A percentile compares a stretch with the other conserved stretches of the same genome.
Conservation (phyloP, 2,113 vertebrate genomes). For the Catharus fuscescens region DNA sequence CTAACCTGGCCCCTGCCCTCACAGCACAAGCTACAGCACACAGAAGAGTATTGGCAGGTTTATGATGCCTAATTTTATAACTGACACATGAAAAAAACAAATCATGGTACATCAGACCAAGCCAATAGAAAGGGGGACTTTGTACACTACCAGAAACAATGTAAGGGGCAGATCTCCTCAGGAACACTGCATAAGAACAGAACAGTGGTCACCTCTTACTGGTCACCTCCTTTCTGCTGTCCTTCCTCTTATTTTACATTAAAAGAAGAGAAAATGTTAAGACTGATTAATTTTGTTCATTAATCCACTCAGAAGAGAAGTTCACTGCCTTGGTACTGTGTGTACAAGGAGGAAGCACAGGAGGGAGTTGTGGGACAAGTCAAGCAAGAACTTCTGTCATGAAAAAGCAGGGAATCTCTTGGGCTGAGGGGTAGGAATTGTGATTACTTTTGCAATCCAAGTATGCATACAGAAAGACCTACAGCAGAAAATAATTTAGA, state of each 20-base stretch:
- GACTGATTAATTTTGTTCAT: neutral
- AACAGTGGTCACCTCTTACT: neutral
- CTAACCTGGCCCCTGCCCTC: slow-evolving; percentile 17
- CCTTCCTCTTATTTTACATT: neutral
- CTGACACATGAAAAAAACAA: neutral
- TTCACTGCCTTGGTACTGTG: neutral
- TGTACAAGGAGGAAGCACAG: neutral
- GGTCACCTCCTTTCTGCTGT: neutral
- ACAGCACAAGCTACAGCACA: neutral
- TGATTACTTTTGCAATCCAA: neutral
- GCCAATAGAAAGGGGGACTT: neutral
- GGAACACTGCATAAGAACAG: neutral
- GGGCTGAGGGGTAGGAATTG: neutral
- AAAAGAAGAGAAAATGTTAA: neutral
- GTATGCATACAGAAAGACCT: neutral
- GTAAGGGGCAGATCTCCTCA: neutral
- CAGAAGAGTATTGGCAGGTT: neutral
- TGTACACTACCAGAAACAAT: neutral
- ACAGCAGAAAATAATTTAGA: neutral
- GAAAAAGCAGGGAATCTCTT: neutral
- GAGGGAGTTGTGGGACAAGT: neutral
- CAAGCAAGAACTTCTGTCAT: neutral
- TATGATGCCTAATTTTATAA: neutral
- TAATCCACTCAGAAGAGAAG: neutral
- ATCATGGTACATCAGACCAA: neutral